Evolutionary conservation across 2,113 vertebrate species (phyloP), one percentile per base, ranked within the genome.

Genomic region (Ptychochromis oligacanthus): DNA sequence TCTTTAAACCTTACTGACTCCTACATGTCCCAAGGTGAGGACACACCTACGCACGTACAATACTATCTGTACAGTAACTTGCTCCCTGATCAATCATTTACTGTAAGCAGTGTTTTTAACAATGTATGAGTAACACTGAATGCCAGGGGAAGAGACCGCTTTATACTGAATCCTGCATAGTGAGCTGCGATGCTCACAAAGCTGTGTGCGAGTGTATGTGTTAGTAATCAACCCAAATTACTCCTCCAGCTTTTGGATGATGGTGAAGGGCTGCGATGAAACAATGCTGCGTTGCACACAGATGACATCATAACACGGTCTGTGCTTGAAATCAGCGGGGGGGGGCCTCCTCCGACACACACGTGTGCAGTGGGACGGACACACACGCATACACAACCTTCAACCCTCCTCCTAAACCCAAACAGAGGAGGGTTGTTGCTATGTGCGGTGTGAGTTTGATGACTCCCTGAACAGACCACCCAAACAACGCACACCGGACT

Each of bases 401-500:
- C 83, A 67, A 70, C 76, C 22, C 40, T 40, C 40, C 15, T 36
- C 28, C 34, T 52, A 89, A 92, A 87, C 88, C 90, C 87, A 94
- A 93, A 93, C 91, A 88, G 61, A 58, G 49, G 9, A 58, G 81
- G 38, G 70, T 43, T 88, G 84, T 91, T 92, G 90, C 84, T 67
- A 82, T 40, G 88, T 75, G 74, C 56, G n/a, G 75, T 40, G 61
- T 28, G 58, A 85, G 77, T 49, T 75, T 13, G 46, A 75, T 28
- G 81, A 84, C 82, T 92, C 79, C 88, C 81, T 70, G 34, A 84
- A 58, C 65, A 58, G 86, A 92, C 88, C 88, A 87, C 91, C 92
- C 89, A 92, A 92, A 92, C 91, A 92, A 92, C 87, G 34, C 54
- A 5, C 54, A 79, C 46, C 12, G 43, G 81, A 88, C 87, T 89